These are phyloP conservation scores for Poecile montanus DNA, from an alignment of 2,797 vertebrate genomes.

Conservation along the genomic window DNA sequence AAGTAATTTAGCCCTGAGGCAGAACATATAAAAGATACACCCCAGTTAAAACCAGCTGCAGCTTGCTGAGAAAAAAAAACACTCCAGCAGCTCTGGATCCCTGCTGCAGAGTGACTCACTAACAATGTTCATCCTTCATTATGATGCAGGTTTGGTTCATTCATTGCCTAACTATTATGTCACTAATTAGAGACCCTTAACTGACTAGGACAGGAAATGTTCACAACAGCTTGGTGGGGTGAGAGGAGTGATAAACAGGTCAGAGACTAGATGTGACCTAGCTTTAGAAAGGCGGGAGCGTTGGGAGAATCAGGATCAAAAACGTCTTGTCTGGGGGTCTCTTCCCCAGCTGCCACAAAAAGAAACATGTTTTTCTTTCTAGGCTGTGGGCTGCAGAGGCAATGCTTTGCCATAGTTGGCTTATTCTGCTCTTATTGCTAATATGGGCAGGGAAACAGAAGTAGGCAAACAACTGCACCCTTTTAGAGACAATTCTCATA, in stretches of 20 bases:
- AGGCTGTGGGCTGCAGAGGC: not conserved
- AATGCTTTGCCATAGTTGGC: not conserved
- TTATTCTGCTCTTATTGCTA: not conserved
- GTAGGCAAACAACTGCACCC: not conserved
- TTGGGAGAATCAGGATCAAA: not conserved
- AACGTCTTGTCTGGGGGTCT: not conserved
- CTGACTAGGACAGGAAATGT: not conserved
- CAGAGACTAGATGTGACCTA: not conserved
- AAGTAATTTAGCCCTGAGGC: conserved; percentile 8
- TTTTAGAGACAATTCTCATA: not conserved
- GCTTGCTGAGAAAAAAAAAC: conserved; percentile 49
- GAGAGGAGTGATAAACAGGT: not conserved
- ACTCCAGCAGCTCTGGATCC: not conserved
- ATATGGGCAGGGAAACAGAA: not conserved
- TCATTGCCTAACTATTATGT: conserved; percentile 22
- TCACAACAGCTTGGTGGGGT: conserved; percentile 12
- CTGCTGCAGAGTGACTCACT: conserved; percentile 47
- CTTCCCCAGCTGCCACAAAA: not conserved
- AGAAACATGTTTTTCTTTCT: not conserved
- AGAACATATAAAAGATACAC: conserved; percentile 30
- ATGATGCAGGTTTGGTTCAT: conserved; percentile 19
- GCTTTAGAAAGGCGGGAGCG: not conserved
- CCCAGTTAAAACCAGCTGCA: conserved; percentile 36
- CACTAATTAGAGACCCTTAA: conserved; percentile 24
- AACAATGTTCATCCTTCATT: conserved; percentile 33